Percentiles rank a stretch among this genome's conserved stretches.
These are phyloP conservation scores for Acleris cristana DNA, from an alignment of 2,888 invertebrate genomes.

Conservation along the genomic window DNA sequence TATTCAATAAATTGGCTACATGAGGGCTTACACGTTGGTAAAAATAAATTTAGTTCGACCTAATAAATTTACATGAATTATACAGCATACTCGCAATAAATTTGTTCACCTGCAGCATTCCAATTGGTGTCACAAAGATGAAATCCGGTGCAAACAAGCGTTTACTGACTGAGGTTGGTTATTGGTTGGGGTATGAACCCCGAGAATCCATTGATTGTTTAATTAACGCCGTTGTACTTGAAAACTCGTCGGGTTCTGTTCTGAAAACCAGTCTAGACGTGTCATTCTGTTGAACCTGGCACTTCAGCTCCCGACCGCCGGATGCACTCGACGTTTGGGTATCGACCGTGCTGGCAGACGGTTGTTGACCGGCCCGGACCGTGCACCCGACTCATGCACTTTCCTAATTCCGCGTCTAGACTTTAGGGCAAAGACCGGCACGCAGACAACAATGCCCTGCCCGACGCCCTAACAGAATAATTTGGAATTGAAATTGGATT, in stretches of 20 bases:
- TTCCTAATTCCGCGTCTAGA: constrained; percentile 60
- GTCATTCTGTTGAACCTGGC: not conserved
- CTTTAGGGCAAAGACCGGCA: constrained; percentile 54
- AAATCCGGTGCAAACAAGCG: too few species aligned
- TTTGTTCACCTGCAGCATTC: too few species aligned
- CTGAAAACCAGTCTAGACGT: not conserved
- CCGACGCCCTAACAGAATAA: constrained; percentile 8
- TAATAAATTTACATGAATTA: too few species aligned
- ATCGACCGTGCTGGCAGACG: constrained; percentile 37
- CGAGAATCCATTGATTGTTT: too few species aligned
- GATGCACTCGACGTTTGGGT: constrained; percentile 18
- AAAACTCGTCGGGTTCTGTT: not conserved
- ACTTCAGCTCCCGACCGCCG: constrained; percentile 4
- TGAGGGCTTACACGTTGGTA: too few species aligned
- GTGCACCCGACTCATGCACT: constrained; percentile 30
- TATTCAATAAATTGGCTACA: too few species aligned
- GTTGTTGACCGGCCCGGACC: constrained; percentile 38
- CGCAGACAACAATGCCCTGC: constrained; percentile 36
- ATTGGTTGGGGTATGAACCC: too few species aligned
- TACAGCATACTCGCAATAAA: too few species aligned
- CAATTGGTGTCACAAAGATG: too few species aligned
- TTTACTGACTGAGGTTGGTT: too few species aligned
- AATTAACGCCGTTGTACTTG: too few species aligned
- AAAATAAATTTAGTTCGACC: too few species aligned
- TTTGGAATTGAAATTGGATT: constrained; percentile 17